Evolutionary conservation across 1,140 invertebrate genomes (phyloP), one percentile per base, ranked within the genome.

Genomic region (Pentalonia nigronervosa): DNA sequence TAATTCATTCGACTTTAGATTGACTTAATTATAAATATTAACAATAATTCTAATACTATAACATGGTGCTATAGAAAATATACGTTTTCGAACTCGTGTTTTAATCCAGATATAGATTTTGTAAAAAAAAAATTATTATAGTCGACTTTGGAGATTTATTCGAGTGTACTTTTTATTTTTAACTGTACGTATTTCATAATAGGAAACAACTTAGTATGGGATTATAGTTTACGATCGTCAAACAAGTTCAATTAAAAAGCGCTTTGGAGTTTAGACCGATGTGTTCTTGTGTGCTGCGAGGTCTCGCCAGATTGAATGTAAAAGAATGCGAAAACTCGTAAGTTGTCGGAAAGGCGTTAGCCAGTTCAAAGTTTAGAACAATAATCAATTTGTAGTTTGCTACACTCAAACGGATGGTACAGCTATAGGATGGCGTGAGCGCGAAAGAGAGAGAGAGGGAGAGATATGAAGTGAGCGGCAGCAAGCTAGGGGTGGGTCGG

Each of bases 311-410:
- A 23, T n/a, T 50, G 48, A 89, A 53, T 45, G 41, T 41, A 90
- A 53, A 60, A 60, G 34, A 45, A 90, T 56, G 41, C 21, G 23
- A 60, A 90, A 90, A 90, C 50, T 90, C 89, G 89, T 90, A 90
- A 90, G 89, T 90, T 48, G 89, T 60, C 50, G 53, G 21, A 90
- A 60, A 90, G 41, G 45, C 36, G 90, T 47, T 41, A 67, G 36
- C 30, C 48, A 90, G 36, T 41, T n/a, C 41, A 76, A 91, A 91
- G 90, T 91, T 91, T 67, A 47, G 45, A 91, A 91, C 90, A 81
- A 76, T 76, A 76, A 91, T 91, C 90, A 91, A 76, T 91, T 91
- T 91, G 90, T 81, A 91, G 90, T 91, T 91, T 91, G 60, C 88
- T 36, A 41, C 23, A 45, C 41, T 45, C 34, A 9, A 23, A 84